Percentiles rank a stretch among this genome's conserved stretches.
phyloP scores from a whole-genome alignment of 2,888 invertebrate species.

The Polymixis lichenea region DNA sequence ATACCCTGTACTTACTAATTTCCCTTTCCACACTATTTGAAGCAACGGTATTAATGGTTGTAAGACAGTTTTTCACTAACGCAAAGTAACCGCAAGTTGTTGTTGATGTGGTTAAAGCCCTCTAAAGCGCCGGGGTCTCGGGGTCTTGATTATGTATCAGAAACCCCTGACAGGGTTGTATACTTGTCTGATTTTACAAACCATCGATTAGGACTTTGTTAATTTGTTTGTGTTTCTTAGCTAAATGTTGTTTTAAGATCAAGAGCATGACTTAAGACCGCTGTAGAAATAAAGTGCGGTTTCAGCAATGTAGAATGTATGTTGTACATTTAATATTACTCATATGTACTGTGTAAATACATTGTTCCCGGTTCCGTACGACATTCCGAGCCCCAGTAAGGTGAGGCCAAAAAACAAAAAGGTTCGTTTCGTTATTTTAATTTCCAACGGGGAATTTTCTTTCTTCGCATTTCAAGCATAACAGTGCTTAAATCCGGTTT shows the following conservation, averaged over 20 bases:
- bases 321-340: conserved; percentile 15
- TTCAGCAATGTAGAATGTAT: background rate
- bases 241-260: conserved; percentile 15
- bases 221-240: conserved; percentile 46
- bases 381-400: conserved; percentile 48
- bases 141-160: conserved; percentile 39
- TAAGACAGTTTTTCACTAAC: conserved; percentile 42
- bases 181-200: conserved; percentile 45
- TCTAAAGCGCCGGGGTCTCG: conserved; percentile 31
- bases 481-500: conserved; percentile 44
- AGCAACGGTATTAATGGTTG: conserved; percentile 12
- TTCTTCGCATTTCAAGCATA: conserved; percentile 59
- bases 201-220: conserved; percentile 32
- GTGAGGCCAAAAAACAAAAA: conserved; percentile 52
- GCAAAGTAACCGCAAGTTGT: conserved; percentile 42
- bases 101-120: conserved; percentile 53
- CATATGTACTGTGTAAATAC: conserved; percentile 14
- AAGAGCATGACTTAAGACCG: background rate
- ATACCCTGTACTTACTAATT: background rate
- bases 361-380: conserved; percentile 20
- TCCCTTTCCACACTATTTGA: background rate
- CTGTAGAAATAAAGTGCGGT: background rate
- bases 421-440: conserved; percentile 61
- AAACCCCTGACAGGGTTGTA: conserved; percentile 14
- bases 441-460: conserved; percentile 58